Percentiles rank a stretch among this genome's conserved stretches.
Conservation (phyloP, 1,140 invertebrate species). For the Metaphire vulgaris region DNA sequence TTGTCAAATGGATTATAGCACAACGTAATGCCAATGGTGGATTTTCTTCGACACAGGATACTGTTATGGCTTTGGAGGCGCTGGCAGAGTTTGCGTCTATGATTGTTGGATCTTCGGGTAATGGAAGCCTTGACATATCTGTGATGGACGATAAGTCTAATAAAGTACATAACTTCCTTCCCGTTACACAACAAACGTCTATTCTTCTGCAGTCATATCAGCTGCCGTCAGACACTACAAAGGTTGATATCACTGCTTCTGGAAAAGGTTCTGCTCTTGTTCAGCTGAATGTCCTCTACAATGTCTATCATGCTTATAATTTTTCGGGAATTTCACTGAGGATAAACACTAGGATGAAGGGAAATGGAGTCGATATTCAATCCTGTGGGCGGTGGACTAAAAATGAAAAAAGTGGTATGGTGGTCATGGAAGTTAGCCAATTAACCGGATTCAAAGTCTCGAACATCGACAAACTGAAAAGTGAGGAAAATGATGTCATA, state of each 20-base stretch:
- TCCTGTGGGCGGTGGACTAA: background rate
- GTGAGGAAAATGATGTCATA: background rate
- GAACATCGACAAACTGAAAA: background rate
- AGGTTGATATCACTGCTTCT: background rate
- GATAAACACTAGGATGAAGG: background rate
- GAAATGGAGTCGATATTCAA: background rate
- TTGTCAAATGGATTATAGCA: slow-evolving; percentile 75
- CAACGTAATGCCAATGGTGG: slow-evolving; percentile 74
- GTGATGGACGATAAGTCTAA: background rate
- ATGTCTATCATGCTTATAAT: background rate
- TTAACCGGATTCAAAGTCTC: background rate
- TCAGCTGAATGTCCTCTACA: background rate
- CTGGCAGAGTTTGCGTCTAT: slow-evolving; percentile 45
- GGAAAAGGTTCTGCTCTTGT: background rate
- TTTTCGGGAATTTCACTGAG: background rate
- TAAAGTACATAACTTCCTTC: background rate
- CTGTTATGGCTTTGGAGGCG: slow-evolving; percentile 54
- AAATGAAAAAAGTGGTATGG: background rate
- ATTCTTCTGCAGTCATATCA: background rate
- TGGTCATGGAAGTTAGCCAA: background rate
- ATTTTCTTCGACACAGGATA: slow-evolving; percentile 66
- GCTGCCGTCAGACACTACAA: background rate
- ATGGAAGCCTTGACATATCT: background rate
- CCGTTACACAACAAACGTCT: background rate
- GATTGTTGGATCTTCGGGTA: background rate